Conservation (phyloP, 2,888 invertebrate species). For the Pterostichus madidus region DNA sequence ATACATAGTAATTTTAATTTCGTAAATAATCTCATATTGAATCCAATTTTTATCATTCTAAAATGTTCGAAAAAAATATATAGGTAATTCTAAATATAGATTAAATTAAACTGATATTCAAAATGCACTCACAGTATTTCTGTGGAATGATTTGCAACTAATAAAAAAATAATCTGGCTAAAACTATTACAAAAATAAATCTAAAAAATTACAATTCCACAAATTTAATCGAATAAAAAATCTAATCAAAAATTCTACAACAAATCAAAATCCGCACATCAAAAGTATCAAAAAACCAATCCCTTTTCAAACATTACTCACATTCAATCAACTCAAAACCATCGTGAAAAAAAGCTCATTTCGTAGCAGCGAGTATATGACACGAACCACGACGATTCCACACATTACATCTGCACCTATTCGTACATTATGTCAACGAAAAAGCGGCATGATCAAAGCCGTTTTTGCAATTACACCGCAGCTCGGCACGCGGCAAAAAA, state of each 20-base stretch:
- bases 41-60: no score
- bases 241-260: constrained; percentile 35
- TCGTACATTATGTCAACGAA: constrained; percentile 50
- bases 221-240: constrained; percentile 28
- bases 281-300: constrained; percentile 47
- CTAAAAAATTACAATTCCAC: constrained; percentile 3
- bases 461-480: constrained; percentile 65
- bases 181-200: neutral
- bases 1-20: no score
- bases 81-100: no score
- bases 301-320: constrained; percentile 39
- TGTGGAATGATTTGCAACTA: no score
- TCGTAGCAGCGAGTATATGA: constrained; percentile 18
- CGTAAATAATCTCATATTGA: no score
- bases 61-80: no score
- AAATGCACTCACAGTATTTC: no score
- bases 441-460: constrained; percentile 59
- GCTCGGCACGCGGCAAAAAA: constrained; percentile 11
- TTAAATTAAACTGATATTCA: no score
- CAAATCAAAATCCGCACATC: constrained; percentile 44
- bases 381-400: constrained; percentile 42
- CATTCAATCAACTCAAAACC: constrained; percentile 42
- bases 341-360: constrained; percentile 21
- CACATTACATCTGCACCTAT: constrained; percentile 49
- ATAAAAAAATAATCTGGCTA: no score